Percentiles rank a stretch among this genome's conserved stretches.
Evolutionary conservation across 2,113 vertebrate genomes (phyloP).

Genomic region (Mirza zaza): DNA sequence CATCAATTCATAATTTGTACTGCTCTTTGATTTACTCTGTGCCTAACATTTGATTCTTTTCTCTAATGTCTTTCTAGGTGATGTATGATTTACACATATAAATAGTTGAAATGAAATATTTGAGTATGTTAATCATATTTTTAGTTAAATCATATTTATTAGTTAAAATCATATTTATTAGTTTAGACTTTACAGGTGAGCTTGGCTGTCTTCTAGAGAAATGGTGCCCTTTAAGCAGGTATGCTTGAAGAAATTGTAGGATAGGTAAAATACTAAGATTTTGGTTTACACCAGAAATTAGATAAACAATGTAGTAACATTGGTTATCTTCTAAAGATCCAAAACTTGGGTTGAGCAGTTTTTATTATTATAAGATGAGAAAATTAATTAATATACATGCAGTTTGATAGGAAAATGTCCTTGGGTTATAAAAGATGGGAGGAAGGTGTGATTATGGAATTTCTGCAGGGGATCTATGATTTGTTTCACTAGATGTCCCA

Average conservation of each 20-base stretch:
- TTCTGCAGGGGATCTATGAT: neutral
- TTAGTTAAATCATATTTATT: neutral
- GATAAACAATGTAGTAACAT: neutral
- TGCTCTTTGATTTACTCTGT: neutral
- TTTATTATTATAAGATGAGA: slow-evolving; percentile 6
- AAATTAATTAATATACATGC: neutral
- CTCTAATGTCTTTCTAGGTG: neutral
- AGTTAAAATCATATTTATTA: neutral
- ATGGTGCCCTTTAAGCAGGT: neutral
- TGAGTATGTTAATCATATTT: neutral
- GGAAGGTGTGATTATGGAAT: neutral
- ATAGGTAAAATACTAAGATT: neutral
- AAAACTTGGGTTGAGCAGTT: neutral
- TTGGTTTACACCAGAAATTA: neutral
- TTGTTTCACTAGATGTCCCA: neutral
- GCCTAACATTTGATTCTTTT: neutral
- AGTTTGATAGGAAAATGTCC: neutral
- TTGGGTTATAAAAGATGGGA: neutral
- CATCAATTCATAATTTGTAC: neutral
- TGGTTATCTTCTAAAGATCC: neutral
- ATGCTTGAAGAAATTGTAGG: neutral
- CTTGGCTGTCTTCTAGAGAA: neutral
- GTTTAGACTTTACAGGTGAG: neutral
- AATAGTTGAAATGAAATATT: neutral
- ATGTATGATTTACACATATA: neutral